Conservation (phyloP, 2,888 invertebrate species). For the Oxystoma pomonae region DNA sequence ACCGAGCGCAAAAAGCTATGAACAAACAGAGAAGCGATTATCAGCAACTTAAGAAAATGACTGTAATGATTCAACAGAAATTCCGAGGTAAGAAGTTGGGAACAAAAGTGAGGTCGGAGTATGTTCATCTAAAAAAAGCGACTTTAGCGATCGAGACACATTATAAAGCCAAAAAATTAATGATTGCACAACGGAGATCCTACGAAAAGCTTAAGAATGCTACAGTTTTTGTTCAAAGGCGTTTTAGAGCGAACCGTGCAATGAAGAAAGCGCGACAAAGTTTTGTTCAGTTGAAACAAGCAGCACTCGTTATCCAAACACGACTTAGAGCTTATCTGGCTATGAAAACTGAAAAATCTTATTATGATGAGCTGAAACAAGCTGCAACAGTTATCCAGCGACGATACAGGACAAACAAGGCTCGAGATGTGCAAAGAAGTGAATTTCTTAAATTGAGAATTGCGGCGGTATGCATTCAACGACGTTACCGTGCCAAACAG, state of each 20-base stretch:
- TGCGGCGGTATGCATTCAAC: constrained; percentile 21
- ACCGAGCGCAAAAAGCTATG: constrained; percentile 14
- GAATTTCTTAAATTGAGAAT: constrained; percentile 16
- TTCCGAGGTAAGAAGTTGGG: background rate
- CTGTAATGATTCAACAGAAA: background rate
- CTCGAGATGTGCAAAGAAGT: constrained; percentile 45
- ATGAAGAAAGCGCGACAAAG: constrained; percentile 9
- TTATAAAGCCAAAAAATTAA: constrained; percentile 41
- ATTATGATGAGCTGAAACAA: constrained; percentile 29
- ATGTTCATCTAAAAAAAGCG: constrained; percentile 2
- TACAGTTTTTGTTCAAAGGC: constrained; percentile 6
- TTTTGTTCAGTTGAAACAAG: constrained; percentile 19
- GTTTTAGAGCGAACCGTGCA: constrained; percentile 25
- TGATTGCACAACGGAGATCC: background rate
- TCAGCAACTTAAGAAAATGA: too few relatives aligned
- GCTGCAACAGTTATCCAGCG: constrained; percentile 45
- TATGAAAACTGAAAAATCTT: constrained; percentile 12
- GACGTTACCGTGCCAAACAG: constrained; percentile 8
- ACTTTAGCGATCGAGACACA: constrained; percentile 20
- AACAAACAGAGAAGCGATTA: constrained; percentile 4
- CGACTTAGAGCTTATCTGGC: constrained; percentile 33
- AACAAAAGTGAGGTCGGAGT: constrained; percentile 4
- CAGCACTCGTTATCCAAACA: constrained; percentile 36
- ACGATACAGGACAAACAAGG: constrained; percentile 43
- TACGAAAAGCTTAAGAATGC: constrained; percentile 14